Base-by-base conservation (phyloP, 2,888 invertebrate genomes). In the Portevinia maculata region DNA sequence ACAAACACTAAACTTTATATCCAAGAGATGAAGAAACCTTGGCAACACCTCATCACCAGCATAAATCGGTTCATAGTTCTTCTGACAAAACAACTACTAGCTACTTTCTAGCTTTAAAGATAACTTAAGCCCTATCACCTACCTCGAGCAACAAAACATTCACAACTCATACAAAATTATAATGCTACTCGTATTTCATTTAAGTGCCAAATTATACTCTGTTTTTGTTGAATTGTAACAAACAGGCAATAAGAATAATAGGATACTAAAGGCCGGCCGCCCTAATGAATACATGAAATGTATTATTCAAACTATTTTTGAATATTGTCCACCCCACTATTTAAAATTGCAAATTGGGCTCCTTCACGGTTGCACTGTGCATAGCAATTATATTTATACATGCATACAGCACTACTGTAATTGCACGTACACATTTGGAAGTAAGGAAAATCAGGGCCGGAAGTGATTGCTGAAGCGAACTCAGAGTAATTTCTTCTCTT, bases 281-380 rank as follows among this genome's bases (percentile, higher is more conserved):
- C 37, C 57, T 59, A 17, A 59, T 44, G 30, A 59, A 59, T 28
- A 59, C 41, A 28, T 59, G 30, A 41, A 41, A 44, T 44, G 28
- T 44, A 59, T 44, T 59, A 30, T 59, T 59, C 30, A 19, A 39
- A 59, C 28, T 24, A 44, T 17, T 30, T 28, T 30, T 7, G 17
- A 30, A 41, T 41, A 3, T 11, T 57, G 17, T 7, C n/a, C 1
- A 17, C 11, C 15, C 11, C 7, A 17, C 28, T 17, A 9, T 15
- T 39, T 55, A 9, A 41, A 59, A 57, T 30, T 41, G 28, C 30
- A 41, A 57, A 57, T 57, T 41, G 39, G 28, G 6, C 11, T 28
- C 11, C 5, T 15, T 24, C 24, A 24, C 4, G 5, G 39, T 9
- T 28, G 15, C 39, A 28, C 11, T 41, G 37, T 24, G 37, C 21